Conservation (phyloP, 2,888 invertebrate genomes). For the Tachystola acroxantha region DNA sequence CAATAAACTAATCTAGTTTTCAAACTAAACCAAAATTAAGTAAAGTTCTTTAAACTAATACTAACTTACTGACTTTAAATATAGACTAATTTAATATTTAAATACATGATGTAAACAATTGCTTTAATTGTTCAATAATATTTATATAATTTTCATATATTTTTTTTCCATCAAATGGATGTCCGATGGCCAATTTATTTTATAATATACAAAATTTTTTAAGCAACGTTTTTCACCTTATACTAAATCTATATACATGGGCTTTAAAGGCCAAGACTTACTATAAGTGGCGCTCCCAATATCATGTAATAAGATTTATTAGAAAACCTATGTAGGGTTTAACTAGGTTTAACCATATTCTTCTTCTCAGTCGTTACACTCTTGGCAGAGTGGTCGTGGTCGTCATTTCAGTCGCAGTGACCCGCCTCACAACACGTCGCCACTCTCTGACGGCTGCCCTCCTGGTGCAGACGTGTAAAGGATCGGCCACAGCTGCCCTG, state of each 20-base stretch:
- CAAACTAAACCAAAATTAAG: conserved; percentile 41
- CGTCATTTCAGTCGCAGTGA: too few species aligned
- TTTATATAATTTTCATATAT: conserved; percentile 14
- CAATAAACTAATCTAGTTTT: conserved; percentile 1
- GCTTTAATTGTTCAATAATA: conserved; percentile 21
- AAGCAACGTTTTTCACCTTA: conserved; percentile 63
- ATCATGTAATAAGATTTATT: too few species aligned
- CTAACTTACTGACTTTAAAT: conserved; percentile 27
- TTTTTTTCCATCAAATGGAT: conserved; percentile 49
- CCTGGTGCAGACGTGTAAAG: too few species aligned
- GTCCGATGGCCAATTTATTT: conserved; percentile 11
- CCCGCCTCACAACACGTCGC: too few species aligned
- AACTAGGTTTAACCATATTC: too few species aligned
- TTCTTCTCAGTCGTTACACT: too few species aligned
- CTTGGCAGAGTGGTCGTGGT: too few species aligned
- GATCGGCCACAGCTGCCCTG: too few species aligned
- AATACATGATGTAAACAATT: conserved; percentile 62
- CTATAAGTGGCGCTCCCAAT: too few species aligned
- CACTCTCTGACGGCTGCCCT: too few species aligned
- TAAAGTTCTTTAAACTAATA: conserved; percentile 34
- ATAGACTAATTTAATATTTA: conserved; percentile 27
- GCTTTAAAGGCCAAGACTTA: too few species aligned
- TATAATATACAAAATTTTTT: conserved; percentile 24
- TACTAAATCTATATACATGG: conserved; percentile 56
- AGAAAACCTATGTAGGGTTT: too few species aligned